A percentile compares a stretch with the other conserved stretches of the same genome.
Evolutionary conservation across 1,140 invertebrate species (phyloP).

Genomic region (Polypedilum pembai): DNA sequence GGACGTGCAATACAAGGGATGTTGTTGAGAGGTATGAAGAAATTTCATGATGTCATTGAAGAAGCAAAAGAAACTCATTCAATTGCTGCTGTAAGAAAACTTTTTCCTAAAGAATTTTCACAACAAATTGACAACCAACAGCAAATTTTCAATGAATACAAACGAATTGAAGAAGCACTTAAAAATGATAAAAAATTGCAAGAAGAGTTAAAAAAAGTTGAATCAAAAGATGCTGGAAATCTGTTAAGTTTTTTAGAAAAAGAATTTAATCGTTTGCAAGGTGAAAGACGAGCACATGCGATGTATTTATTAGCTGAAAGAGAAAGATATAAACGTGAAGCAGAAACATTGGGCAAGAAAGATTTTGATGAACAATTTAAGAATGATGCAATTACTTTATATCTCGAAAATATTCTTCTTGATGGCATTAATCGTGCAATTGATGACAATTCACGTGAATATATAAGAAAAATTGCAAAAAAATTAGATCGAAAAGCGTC

Average conservation of each 20-base stretch:
- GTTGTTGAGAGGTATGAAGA: conserved; percentile 54
- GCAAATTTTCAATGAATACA: conserved; percentile 34
- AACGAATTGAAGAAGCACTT: conserved; percentile 40
- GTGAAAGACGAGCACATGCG: conserved; percentile 60
- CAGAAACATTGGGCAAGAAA: conserved; percentile 55
- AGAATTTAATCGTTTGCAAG: conserved; percentile 57
- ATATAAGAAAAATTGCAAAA: conserved; percentile 49
- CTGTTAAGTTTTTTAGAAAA: conserved; percentile 59
- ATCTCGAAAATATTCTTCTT: conserved; percentile 56
- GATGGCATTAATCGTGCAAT: conserved; percentile 52
- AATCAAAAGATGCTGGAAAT: conserved; percentile 51
- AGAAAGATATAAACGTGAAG: conserved; percentile 55
- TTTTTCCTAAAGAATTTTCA: conserved; percentile 25
- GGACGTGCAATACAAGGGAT: conserved; percentile 55
- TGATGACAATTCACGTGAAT: conserved; percentile 47
- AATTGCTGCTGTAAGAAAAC: conserved; percentile 41
- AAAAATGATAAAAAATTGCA: conserved; percentile 31
- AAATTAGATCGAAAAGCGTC: conserved; percentile 52
- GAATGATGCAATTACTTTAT: conserved; percentile 51
- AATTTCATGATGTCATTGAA: conserved; percentile 51
- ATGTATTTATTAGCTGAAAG: conserved; percentile 58
- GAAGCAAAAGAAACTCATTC: conserved; percentile 51
- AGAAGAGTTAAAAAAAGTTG: conserved; percentile 39
- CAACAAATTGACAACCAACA: not conserved
- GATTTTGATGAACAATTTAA: conserved; percentile 56